Evolutionary conservation across 2,113 vertebrate species (phyloP).

Genomic region (Pedetes capensis): DNA sequence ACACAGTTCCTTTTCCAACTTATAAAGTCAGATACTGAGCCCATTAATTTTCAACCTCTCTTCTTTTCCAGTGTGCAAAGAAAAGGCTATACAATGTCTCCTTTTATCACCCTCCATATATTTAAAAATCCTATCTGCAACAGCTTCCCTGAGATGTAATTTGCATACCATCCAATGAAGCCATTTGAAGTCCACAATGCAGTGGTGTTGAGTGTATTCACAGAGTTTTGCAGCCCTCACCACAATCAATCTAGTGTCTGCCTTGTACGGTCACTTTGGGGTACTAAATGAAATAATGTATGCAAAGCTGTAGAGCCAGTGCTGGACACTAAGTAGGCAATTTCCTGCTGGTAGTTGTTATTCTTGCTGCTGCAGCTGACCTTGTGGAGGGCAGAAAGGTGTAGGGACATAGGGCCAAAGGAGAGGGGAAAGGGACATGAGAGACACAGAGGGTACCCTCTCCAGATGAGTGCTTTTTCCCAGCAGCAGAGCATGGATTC

Average conservation of each 20-base stretch:
- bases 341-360: background rate
- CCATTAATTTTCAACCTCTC: background rate
- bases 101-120: background rate
- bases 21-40: background rate
- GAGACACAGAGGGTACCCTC: background rate
- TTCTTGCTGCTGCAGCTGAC: background rate
- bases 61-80: background rate
- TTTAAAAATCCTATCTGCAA: background rate
- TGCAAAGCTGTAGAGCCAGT: fast-evolving
- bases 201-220: fast-evolving
- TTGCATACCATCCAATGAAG: too few relatives aligned
- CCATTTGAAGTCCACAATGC: too few relatives aligned
- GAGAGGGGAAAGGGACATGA: background rate
- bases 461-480: background rate
- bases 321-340: fast-evolving
- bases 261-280: background rate
- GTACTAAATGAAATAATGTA: background rate
- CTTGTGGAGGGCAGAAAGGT: background rate
- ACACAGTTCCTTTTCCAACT: background rate
- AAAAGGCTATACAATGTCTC: background rate
- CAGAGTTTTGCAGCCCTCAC: background rate
- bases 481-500: background rate
- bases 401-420: fast-evolving
- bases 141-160: background rate
- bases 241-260: fast-evolving